A percentile compares a stretch with the other conserved stretches of the same genome.
phyloP scores from a whole-genome alignment of 2,797 vertebrate genomes.

The Danio tinwini region DNA sequence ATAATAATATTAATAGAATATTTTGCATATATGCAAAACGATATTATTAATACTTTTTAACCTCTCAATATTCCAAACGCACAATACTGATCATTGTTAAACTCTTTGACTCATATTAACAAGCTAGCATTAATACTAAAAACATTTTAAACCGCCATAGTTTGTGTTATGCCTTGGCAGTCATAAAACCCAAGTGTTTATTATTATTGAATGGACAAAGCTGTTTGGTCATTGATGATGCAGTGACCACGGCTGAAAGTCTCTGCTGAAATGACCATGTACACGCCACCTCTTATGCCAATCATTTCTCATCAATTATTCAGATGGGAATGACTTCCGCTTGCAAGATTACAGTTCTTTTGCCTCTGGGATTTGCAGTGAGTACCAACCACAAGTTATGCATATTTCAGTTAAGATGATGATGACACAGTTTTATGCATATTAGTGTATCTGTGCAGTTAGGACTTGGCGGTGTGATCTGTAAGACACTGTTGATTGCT shows the following conservation, averaged over 20 bases:
- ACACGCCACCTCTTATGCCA: slow-evolving; percentile 38
- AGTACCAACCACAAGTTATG: slow-evolving; percentile 50
- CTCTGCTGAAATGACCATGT: slow-evolving; percentile 13
- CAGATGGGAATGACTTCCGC: slow-evolving; percentile 54
- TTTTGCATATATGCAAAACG: background rate
- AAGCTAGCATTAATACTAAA: background rate
- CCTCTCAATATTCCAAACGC: background rate
- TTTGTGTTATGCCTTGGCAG: background rate
- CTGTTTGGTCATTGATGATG: background rate
- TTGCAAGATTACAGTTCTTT: slow-evolving; percentile 52
- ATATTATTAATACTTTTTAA: background rate
- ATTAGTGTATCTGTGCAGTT: background rate
- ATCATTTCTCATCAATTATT: slow-evolving; percentile 60
- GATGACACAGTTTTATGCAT: slow-evolving; percentile 35
- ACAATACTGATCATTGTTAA: background rate
- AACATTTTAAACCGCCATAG: background rate
- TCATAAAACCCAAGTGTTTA: background rate
- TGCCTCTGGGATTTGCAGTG: slow-evolving; percentile 41
- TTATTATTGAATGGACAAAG: too few species aligned
- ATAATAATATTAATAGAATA: background rate
- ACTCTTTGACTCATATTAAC: background rate
- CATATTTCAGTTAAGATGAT: slow-evolving; percentile 51
- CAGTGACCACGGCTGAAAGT: background rate
- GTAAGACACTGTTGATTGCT: slow-evolving; percentile 22
- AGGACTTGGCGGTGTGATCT: slow-evolving; percentile 10